Evolutionary conservation across 2,888 invertebrate species (phyloP).

Genomic region (Pristionchus arcanus): DNA sequence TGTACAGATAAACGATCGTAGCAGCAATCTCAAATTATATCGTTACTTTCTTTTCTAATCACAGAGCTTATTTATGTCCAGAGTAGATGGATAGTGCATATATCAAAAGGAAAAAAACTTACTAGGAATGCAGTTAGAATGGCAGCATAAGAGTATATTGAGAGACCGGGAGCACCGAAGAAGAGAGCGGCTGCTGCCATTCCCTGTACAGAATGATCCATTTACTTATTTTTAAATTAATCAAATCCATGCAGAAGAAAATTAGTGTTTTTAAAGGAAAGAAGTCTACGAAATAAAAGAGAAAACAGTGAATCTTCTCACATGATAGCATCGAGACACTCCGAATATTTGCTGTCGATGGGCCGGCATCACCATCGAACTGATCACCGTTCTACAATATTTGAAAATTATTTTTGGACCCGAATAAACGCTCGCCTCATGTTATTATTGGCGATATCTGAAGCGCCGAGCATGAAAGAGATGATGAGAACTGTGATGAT

Average conservation of each 20-base stretch:
- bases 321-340: conserved; percentile 29
- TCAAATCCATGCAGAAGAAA: too few relatives aligned
- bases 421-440: background rate
- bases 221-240: background rate
- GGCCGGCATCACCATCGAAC: conserved; percentile 41
- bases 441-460: conserved; percentile 48
- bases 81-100: too few relatives aligned
- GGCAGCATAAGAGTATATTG: conserved; percentile 25
- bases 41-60: background rate
- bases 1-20: conserved; percentile 30
- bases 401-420: background rate
- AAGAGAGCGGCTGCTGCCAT: conserved; percentile 45
- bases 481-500: conserved; percentile 15
- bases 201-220: background rate
- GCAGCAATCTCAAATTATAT: background rate
- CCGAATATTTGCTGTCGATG: conserved; percentile 37
- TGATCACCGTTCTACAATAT: conserved; percentile 40
- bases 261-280: too few relatives aligned
- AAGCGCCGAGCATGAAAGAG: conserved; percentile 23
- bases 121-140: conserved; percentile 21
- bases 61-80: background rate
- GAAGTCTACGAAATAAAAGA: too few relatives aligned
- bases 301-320: background rate
- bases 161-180: conserved; percentile 36
- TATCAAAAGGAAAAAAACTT: background rate